Evolutionary conservation across 2,888 invertebrate genomes (phyloP), one percentile per base, ranked within the genome.

Genomic region (Unio pictorum): DNA sequence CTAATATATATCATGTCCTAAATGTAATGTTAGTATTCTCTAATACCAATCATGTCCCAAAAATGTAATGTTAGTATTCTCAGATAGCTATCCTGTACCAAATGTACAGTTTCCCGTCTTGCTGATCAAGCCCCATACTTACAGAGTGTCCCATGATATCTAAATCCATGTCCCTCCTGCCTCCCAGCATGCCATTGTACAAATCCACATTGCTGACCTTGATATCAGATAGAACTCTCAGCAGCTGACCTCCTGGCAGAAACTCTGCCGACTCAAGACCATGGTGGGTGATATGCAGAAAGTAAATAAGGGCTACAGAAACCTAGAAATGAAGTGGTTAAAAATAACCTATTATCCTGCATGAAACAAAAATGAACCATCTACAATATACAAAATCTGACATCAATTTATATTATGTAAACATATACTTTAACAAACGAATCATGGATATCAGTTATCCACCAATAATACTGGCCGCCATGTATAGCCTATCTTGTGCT

Each of bases 211-310:
- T 71, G 30, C 71, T 71, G 20, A 81, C 69, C 18, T 68, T 54
- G 20, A 81, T 64, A 26, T 81, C 74, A 11, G 72, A 71, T 45
- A 86, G 65, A 18, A 84, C 78, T 34, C 86, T 75, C 17, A 85
- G 58, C 61, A 80, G 71, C 23, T 73, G 66, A 26, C 74, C 76
- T 28, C 75, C 79, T 18, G 81, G 76, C 8, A 83, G 73, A 63
- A 84, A 81, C 73, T 86, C 86, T 34, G 85, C 20, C 3, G 79
- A 77, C 58, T 66, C 64, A 76, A 86, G 78, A 1, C 86, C 86
- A 66, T 69, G 73, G 72, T 82, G 82, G 4, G 78, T 79, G 61
- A 86, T 75, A 60, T 79, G 80, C 57, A 85, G 73, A 45, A 83
- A 78, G 66, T 83, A 84, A 18, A 86, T 68, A 8, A 86, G 72